Percentiles rank a stretch among this genome's conserved stretches.
Conservation (phyloP, 1,140 invertebrate species). For the Cephus cinctus region DNA sequence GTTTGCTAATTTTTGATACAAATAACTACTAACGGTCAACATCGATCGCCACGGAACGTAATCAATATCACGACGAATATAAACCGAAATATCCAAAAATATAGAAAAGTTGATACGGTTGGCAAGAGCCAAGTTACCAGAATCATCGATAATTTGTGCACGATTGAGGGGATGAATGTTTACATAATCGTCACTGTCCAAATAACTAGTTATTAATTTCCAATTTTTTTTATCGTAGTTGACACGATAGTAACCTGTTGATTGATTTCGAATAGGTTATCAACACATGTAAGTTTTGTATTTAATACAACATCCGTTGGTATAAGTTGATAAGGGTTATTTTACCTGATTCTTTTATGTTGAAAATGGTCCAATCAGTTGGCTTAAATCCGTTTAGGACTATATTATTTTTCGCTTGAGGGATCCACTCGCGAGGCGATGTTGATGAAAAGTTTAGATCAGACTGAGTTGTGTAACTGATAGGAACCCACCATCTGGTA, state of each 20-base stretch:
- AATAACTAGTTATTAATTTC: constrained; percentile 51
- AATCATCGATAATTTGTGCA: constrained; percentile 76
- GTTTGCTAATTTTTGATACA: constrained; percentile 49
- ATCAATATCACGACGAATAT: constrained; percentile 62
- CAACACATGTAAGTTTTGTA: no score
- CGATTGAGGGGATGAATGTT: constrained; percentile 69
- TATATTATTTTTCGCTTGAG: constrained; percentile 30
- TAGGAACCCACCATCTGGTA: constrained; percentile 51
- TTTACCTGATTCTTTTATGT: constrained; percentile 55
- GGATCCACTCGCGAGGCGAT: constrained; percentile 45
- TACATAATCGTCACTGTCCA: constrained; percentile 48
- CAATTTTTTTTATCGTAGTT: constrained; percentile 64
- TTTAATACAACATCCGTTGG: not conserved
- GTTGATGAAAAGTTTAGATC: constrained; percentile 45
- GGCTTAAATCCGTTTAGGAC: constrained; percentile 43
- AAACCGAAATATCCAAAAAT: constrained; percentile 60
- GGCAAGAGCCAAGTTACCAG: constrained; percentile 66
- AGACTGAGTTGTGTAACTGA: constrained; percentile 50
- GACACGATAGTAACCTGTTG: constrained; percentile 62
- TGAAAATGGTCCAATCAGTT: constrained; percentile 57
- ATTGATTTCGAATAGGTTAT: no score
- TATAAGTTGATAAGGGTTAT: not conserved
- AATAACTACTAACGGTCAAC: constrained; percentile 57
- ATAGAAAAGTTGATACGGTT: constrained; percentile 54
- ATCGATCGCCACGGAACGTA: constrained; percentile 68